Base-by-base conservation (phyloP, 1,140 invertebrate species). In the Proctacanthus coquilletti region DNA sequence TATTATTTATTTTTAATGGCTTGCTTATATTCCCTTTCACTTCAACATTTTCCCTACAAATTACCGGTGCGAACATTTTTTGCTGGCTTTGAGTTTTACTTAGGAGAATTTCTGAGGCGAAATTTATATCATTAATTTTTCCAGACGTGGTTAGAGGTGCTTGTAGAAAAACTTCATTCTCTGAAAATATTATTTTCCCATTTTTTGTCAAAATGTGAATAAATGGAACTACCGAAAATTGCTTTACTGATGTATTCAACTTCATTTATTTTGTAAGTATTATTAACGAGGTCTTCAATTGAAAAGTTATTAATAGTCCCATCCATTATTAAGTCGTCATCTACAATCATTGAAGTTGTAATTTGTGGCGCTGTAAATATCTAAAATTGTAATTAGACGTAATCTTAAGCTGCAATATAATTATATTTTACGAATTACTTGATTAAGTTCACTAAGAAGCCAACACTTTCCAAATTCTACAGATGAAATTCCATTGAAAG, bases 211-310 rank as follows among this genome's bases (percentile, higher is more conserved):
- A 13, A 29, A 15, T 3, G 15, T 13, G 20, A 17, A 3, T 3
- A 34, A 15, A 5, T 34, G 13, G 13, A 18, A 42, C 47, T 54
- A 66, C 61, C 51, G 50, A 66, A 64, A 36, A 42, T 46, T 10
- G 52, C 55, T 6, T 40, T 20, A 36, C 50, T 37, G 41, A 66
- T 50, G 20, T 46, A 37, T 37, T 54, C 49, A 25, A 48, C 42
- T 34, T 51, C 50, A 46, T 65, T 59, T 2, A 53, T 43, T 43
- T 61, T 59, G 18, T 65, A 60, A 33, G 56, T 60, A 2, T 55
- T 49, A 9, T 42, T 41, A 17, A 52, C 34, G 5, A 66, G 40
- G 29, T 59, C 44, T 0, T 48, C 42, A 14, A 67, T 33, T 14
- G 53, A 46, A 15, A 53, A 42, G 21, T 56, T 45, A 43, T 63